Percentiles rank a stretch among this genome's conserved stretches.
Conservation (phyloP, 2,113 vertebrate species). For the Notarius quadriscutis region DNA sequence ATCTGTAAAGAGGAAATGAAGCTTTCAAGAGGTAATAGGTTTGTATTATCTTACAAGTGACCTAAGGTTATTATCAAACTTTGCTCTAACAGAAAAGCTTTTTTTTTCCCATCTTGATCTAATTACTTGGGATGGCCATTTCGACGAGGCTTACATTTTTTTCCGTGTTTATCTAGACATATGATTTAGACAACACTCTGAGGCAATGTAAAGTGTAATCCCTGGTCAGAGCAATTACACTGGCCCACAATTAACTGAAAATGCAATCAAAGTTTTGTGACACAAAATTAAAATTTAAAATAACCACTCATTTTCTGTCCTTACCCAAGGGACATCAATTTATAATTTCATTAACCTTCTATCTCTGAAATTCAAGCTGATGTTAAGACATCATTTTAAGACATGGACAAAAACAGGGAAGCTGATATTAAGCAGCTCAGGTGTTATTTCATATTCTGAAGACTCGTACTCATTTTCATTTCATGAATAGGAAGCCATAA, state of each 20-base stretch:
- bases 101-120: background rate
- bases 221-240: slow-evolving; percentile 20
- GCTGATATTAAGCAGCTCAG: slow-evolving; percentile 16
- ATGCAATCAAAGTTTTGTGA: slow-evolving; percentile 34
- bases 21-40: slow-evolving; percentile 40
- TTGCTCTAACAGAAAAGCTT: background rate
- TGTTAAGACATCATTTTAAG: slow-evolving; percentile 10
- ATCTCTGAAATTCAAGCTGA: slow-evolving; percentile 18
- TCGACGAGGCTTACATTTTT: background rate
- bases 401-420: background rate
- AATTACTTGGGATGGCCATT: background rate
- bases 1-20: slow-evolving; percentile 40
- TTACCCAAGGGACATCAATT: slow-evolving; percentile 17
- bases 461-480: slow-evolving; percentile 36
- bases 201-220: slow-evolving; percentile 16
- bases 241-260: slow-evolving; percentile 8
- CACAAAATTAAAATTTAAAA: slow-evolving; percentile 28
- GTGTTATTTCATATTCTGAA: slow-evolving; percentile 4
- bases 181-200: slow-evolving; percentile 19
- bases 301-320: background rate
- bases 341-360: slow-evolving; percentile 41
- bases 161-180: slow-evolving; percentile 10
- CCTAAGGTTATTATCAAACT: background rate
- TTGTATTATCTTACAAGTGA: slow-evolving; percentile 30
- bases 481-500: slow-evolving; percentile 27